Evolutionary conservation across 2,888 invertebrate species (phyloP), one percentile per base, ranked within the genome.

Genomic region (Cheilosia vernalis): DNA sequence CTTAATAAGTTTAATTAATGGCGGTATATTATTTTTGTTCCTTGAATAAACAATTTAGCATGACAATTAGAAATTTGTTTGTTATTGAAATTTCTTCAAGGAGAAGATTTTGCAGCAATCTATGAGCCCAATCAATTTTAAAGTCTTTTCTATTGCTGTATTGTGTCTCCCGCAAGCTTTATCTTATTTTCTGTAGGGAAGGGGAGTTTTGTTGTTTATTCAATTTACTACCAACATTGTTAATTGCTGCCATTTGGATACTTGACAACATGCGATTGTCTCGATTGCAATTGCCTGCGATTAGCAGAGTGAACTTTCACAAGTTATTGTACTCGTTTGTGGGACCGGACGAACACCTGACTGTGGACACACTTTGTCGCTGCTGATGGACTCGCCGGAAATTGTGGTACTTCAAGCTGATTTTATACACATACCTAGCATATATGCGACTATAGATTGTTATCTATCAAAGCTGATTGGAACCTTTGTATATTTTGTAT

Each of bases 1-100:
- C 40, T 78, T 69, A 69, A 77, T 69, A 53, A 53, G 17, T 61
- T 44, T 69, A 67, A 67, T 67, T 76, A 66, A 64, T 40, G 44
- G 30, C 30, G 17, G 17, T 19, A 1, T 67, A n/a, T 58, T 33
- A 33, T 58, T 6, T 27, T 53, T 44, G 17, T 47, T 47, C 19
- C 47, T 17, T 44, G 47, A 42, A 24, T 37, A 49, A 17, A 47
- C 19, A 44, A 10, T 10, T 37, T 13, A 4, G 13, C 19, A 30
- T 17, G 10, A 27, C 2, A 47, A 10, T 1, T 47, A 64, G 63
- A 47, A 33, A 49, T 49, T 63, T 19, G 4, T 37, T 13, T 37
- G 1, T 37, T 37, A 30, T 37, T 37, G 10, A 10, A 37, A 37
- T 13, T 37, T 37, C 13, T 37, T 37, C 37, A 13, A 13, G 37